Conservation (phyloP, 2,888 invertebrate genomes). For the Drosophila prostipennis region DNA sequence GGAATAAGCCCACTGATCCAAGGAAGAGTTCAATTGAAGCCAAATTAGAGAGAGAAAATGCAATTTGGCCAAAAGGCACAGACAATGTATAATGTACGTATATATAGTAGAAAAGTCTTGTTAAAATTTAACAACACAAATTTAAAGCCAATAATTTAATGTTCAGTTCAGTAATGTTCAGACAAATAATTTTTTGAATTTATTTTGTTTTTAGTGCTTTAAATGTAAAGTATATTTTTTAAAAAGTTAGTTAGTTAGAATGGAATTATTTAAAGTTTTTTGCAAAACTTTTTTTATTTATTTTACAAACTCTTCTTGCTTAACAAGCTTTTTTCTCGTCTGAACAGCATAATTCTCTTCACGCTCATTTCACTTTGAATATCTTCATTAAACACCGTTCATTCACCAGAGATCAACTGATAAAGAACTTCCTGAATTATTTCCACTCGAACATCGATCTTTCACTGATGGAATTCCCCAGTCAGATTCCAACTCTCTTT, state of each 20-base stretch:
- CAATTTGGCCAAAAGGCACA: conserved; percentile 5
- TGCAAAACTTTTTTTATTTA: not conserved
- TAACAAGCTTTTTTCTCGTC: not conserved
- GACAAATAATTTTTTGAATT: too few species aligned
- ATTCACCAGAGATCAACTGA: conserved; percentile 23
- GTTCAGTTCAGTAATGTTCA: too few species aligned
- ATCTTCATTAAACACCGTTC: conserved; percentile 1
- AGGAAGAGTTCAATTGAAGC: conserved; percentile 41
- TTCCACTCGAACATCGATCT: conserved; percentile 35
- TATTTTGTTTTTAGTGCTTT: too few species aligned
- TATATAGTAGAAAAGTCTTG: not conserved
- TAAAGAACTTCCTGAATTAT: conserved; percentile 34
- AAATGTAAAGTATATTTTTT: too few species aligned
- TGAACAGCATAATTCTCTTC: not conserved
- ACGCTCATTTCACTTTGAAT: conserved; percentile 23
- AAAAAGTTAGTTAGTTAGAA: not conserved
- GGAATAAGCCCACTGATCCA: conserved; percentile 29
- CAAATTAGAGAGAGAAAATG: conserved; percentile 17
- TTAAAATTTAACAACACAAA: not conserved
- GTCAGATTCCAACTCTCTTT: conserved; percentile 12
- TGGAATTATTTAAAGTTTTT: too few species aligned
- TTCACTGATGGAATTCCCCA: conserved; percentile 30
- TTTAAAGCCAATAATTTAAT: too few species aligned
- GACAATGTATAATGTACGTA: not conserved
- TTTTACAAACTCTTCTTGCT: not conserved